Evolutionary conservation across 2,888 invertebrate species (phyloP), one percentile per base, ranked within the genome.

Genomic region (Mimas tiliae): DNA sequence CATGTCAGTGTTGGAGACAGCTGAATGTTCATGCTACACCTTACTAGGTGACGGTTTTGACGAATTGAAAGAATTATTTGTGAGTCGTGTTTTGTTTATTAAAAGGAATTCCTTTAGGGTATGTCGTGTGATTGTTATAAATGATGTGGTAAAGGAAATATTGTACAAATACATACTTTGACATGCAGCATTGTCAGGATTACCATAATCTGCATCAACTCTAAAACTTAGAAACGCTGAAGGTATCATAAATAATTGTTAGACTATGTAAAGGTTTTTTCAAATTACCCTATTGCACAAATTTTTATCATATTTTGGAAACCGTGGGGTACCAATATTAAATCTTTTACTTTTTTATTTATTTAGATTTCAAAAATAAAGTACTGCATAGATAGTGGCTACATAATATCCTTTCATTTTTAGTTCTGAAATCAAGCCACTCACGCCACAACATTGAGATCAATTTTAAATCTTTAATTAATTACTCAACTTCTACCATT

Each of bases 1-100:
- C 33, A 55, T 47, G 53, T 55, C 65, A 6, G 55, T 42, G 47
- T 42, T n/a, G 64, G 21, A 33, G 65, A 65, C 65, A 65, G 55
- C 33, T 58, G 42, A 64, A 64, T 52, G 51, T 27, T 53, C 45
- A n/a, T 53, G 33, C 58, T 38, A 38, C 38, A 19, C 58, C 38
- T 42, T 58, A 42, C 19, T 38, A 19, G 58, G 58, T 42, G 58
- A 58, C 19, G 19, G 33, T 33, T 52, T 33, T 52, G 58, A 58
- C 42, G 58, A 58, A 58, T 58, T 19, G 58, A 58, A 58, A 58
- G 58, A 58, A 58, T 58, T 58, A 58, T 58, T 42, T 38, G 12
- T 6, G 34, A 58, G 58, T 58, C 58, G 58, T 58, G 58, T 16
- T 58, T 42, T 19, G 19, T 19, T 58, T 58, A 12, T 16, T 42